A percentile compares a stretch with the other conserved stretches of the same genome.
These are phyloP conservation scores for Stenopsyche tienmushanensis DNA, from an alignment of 1,140 invertebrate species.

Conservation along the genomic window DNA sequence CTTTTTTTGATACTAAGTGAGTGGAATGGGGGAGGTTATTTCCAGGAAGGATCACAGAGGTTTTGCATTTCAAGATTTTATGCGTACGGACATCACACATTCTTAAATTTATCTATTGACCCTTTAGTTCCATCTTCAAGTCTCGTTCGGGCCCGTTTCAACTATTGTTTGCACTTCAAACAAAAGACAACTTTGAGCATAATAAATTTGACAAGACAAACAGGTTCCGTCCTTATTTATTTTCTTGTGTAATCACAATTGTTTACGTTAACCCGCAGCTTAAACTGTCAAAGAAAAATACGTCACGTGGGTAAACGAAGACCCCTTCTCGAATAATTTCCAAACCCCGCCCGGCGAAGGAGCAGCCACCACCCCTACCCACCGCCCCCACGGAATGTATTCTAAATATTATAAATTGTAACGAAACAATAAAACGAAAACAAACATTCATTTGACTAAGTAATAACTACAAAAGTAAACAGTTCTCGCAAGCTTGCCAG, in stretches of 20 bases:
- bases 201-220: slow-evolving; percentile 22
- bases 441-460: slow-evolving; percentile 42
- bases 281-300: slow-evolving; percentile 27
- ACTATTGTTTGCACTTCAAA: background rate
- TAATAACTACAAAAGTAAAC: slow-evolving; percentile 40
- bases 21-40: too few relatives aligned
- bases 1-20: too few relatives aligned
- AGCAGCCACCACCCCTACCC: background rate
- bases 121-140: too few relatives aligned
- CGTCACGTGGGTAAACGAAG: slow-evolving; percentile 9
- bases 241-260: slow-evolving; percentile 21
- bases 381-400: slow-evolving; percentile 12
- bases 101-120: too few relatives aligned
- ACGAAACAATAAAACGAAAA: slow-evolving; percentile 38
- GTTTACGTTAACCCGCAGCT: slow-evolving; percentile 21
- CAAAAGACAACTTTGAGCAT: slow-evolving; percentile 20
- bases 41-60: too few relatives aligned
- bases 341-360: background rate
- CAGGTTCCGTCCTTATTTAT: slow-evolving; percentile 18
- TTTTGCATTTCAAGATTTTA: too few relatives aligned
- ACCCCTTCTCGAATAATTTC: background rate
- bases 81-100: too few relatives aligned
- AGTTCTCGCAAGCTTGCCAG: slow-evolving; percentile 19
- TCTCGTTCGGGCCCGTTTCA: too few relatives aligned
- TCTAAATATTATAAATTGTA: slow-evolving; percentile 37